Conservation (phyloP, 1,140 invertebrate genomes). For the Lanistes nyassanus region DNA sequence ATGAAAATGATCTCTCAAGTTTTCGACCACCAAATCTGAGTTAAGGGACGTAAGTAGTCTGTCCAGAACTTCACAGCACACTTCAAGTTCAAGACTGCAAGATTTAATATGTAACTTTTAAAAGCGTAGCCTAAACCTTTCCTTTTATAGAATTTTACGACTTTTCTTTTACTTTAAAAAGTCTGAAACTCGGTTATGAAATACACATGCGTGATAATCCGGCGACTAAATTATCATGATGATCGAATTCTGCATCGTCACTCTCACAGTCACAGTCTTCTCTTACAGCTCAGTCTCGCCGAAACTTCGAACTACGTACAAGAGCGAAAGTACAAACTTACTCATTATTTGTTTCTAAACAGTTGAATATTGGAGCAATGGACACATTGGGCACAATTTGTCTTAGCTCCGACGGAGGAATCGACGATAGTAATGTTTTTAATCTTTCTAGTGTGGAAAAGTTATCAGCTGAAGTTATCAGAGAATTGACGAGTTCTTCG, state of each 20-base stretch:
- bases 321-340: conserved; percentile 22
- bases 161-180: neutral
- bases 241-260: neutral
- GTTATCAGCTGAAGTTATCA: conserved; percentile 24
- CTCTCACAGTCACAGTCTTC: neutral
- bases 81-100: conserved; percentile 65
- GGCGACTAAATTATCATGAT: neutral
- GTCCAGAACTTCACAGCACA: conserved; percentile 67
- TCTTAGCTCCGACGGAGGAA: conserved; percentile 31
- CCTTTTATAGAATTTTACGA: neutral
- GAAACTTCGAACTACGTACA: conserved; percentile 19
- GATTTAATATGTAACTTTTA: neutral
- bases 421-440: conserved; percentile 37
- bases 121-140: neutral
- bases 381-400: conserved; percentile 38
- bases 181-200: neutral
- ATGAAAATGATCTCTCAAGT: conserved; percentile 63
- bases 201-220: neutral
- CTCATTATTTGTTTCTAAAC: conserved; percentile 46
- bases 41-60: conserved; percentile 61
- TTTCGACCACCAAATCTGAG: conserved; percentile 61
- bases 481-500: neutral
- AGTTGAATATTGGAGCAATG: conserved; percentile 45
- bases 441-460: conserved; percentile 34
- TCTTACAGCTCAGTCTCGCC: too few species aligned